A percentile compares a stretch with the other conserved stretches of the same genome.
Conservation (phyloP, 92 coral and sea anemone genomes). For the Isaurus tuberculatus region DNA sequence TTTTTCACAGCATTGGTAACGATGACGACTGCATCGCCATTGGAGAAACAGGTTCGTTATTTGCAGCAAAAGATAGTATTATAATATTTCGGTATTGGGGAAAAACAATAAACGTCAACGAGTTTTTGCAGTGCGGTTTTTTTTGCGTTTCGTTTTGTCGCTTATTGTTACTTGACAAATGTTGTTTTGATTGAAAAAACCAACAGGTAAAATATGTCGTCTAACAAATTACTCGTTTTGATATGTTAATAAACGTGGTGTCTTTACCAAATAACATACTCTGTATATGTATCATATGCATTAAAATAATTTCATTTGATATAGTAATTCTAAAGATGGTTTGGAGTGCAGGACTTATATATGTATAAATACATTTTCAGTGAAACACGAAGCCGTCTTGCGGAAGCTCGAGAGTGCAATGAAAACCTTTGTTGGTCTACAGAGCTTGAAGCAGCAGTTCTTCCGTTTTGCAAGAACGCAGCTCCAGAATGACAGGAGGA, state of each 20-base stretch:
- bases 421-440: conserved; percentile 31
- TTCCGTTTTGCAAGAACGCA: conserved; percentile 43
- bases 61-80: not conserved
- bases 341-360: not conserved
- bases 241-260: not conserved
- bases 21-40: conserved; percentile 35
- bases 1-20: conserved; percentile 27
- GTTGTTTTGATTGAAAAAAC: conserved; percentile 3
- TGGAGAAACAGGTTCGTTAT: conserved; percentile 16
- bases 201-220: not conserved
- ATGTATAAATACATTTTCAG: not conserved
- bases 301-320: not conserved
- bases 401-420: conserved; percentile 15
- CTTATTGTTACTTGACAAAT: not conserved
- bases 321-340: not conserved
- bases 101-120: not conserved
- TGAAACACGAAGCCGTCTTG: conserved; percentile 36
- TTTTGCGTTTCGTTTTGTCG: not conserved
- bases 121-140: not conserved
- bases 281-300: not conserved
- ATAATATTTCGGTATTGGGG: not conserved
- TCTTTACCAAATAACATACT: not conserved
- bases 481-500: conserved; percentile 36
- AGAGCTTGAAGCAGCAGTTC: conserved; percentile 35
- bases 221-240: not conserved